These are phyloP conservation scores for Melanotaenia nigrans DNA, from an alignment of 2,797 vertebrate species.

Conservation along the genomic window DNA sequence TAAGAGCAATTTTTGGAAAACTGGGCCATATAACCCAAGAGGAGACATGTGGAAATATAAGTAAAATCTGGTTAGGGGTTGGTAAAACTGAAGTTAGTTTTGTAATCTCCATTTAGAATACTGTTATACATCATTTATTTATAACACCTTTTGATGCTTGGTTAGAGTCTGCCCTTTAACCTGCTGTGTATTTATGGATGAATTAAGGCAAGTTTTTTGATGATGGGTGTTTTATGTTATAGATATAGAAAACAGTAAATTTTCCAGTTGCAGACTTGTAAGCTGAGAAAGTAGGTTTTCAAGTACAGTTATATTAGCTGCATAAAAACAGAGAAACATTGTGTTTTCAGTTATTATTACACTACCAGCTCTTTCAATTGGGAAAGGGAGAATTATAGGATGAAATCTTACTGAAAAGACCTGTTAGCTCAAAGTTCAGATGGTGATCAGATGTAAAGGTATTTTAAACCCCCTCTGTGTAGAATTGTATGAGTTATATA, in stretches of 20 bases:
- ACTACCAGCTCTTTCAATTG: conserved; percentile 13
- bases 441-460: not conserved
- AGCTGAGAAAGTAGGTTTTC: not conserved
- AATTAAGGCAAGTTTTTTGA: not conserved
- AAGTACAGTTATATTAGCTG: conserved; percentile 8
- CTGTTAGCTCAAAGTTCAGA: conserved; percentile 17
- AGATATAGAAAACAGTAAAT: not conserved
- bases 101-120: not conserved
- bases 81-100: not conserved
- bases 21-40: too few species aligned
- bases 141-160: not conserved
- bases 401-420: conserved; percentile 9
- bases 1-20: not conserved
- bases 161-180: not conserved
- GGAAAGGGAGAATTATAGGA: conserved; percentile 11
- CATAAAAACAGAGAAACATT: conserved; percentile 36
- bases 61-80: too few species aligned
- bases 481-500: not conserved
- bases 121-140: not conserved
- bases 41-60: too few species aligned
- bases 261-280: conserved; percentile 24
- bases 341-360: conserved; percentile 12
- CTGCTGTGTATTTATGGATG: not conserved
- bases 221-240: not conserved
- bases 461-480: not conserved